These are phyloP conservation scores for Atta colombica DNA, from an alignment of 1,140 invertebrate species.

Conservation along the genomic window DNA sequence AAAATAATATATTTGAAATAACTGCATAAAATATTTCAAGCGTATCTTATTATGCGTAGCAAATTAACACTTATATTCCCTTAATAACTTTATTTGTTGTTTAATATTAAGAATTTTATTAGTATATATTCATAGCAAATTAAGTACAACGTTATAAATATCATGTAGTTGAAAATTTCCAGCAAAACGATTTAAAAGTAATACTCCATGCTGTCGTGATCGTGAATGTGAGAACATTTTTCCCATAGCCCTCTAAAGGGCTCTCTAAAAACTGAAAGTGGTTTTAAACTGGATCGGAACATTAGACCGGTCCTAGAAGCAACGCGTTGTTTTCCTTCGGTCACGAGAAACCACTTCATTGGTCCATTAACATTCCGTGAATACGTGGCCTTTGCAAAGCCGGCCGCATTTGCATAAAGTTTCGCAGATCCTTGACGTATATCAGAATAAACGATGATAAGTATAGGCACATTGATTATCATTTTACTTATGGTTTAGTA, in stretches of 20 bases:
- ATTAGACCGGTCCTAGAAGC: constrained; percentile 64
- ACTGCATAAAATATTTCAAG: constrained; percentile 7
- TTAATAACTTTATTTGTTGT: no score
- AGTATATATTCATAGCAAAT: background rate
- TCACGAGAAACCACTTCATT: constrained; percentile 12
- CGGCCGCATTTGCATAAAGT: constrained; percentile 67
- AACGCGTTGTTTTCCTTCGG: constrained; percentile 59
- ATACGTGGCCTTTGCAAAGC: constrained; percentile 3
- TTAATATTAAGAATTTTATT: no score
- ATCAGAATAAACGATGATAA: constrained; percentile 46
- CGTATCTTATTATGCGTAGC: background rate
- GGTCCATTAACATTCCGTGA: constrained; percentile 72
- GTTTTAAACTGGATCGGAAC: constrained; percentile 63
- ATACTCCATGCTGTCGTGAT: constrained; percentile 53
- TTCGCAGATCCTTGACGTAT: constrained; percentile 8
- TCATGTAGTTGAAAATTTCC: background rate
- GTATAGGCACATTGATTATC: background rate
- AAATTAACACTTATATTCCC: no score
- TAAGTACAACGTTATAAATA: background rate
- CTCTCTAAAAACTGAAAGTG: constrained; percentile 72
- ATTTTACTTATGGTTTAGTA: constrained; percentile 7
- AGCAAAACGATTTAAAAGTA: background rate
- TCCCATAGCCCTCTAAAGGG: background rate
- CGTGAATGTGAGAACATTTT: constrained; percentile 46
- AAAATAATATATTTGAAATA: background rate